Conservation (phyloP, 1,140 invertebrate genomes). For the Alviniconcha marisindica region DNA sequence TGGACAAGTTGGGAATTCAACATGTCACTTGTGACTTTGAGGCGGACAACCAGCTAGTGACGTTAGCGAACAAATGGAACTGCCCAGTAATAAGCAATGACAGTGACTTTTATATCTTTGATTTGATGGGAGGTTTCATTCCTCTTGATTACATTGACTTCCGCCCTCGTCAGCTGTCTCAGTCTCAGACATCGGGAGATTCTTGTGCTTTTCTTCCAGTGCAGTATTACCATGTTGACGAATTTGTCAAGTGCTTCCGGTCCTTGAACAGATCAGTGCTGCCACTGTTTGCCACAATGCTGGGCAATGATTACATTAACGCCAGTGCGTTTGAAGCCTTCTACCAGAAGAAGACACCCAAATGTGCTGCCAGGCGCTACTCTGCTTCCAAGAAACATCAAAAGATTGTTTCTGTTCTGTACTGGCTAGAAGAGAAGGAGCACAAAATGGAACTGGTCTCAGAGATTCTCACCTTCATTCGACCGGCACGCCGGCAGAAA, state of each 20-base stretch:
- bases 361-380: conserved; percentile 73
- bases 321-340: conserved; percentile 83
- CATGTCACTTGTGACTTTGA: conserved; percentile 88
- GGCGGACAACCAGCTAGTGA: conserved; percentile 90
- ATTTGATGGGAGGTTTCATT: conserved; percentile 84
- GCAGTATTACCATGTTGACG: conserved; percentile 84
- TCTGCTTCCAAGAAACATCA: conserved; percentile 27
- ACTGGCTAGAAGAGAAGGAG: conserved; percentile 85
- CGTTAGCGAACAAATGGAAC: conserved; percentile 84
- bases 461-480: conserved; percentile 74
- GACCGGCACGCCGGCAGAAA: conserved; percentile 54
- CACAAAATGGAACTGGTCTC: conserved; percentile 81
- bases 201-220: conserved; percentile 78
- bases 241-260: conserved; percentile 82
- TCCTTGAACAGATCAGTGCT: conserved; percentile 82
- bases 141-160: conserved; percentile 83
- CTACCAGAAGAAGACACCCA: conserved; percentile 81
- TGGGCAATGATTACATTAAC: conserved; percentile 93
- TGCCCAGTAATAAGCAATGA: conserved; percentile 93
- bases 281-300: conserved; percentile 86
- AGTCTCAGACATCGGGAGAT: not conserved
- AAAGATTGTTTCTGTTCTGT: conserved; percentile 82
- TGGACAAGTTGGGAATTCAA: conserved; percentile 81
- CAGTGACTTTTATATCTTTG: conserved; percentile 94
- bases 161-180: conserved; percentile 45